These are phyloP conservation scores for Scaptomyza reducta DNA, from an alignment of 2,888 invertebrate species.

Conservation along the genomic window DNA sequence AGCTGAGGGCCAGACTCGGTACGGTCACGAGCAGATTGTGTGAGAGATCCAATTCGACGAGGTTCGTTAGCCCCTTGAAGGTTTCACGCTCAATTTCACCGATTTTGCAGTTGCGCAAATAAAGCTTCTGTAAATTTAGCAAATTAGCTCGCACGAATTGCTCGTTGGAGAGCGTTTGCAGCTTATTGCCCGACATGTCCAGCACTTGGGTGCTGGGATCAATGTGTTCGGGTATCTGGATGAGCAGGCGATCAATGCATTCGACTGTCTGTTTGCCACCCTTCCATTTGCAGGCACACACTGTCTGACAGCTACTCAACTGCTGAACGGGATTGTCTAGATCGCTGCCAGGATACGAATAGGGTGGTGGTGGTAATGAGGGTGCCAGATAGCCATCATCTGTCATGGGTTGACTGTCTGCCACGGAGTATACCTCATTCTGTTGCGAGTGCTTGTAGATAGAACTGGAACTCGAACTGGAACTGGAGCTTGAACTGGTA, in stretches of 20 bases:
- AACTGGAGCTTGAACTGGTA: slow-evolving; percentile 17
- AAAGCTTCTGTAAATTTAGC: slow-evolving; percentile 93
- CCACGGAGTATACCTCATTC: slow-evolving; percentile 78
- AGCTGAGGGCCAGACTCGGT: slow-evolving; percentile 91
- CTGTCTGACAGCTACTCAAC: slow-evolving; percentile 86
- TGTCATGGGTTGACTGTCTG: slow-evolving; percentile 80
- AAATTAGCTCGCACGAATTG: slow-evolving; percentile 92
- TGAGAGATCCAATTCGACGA: slow-evolving; percentile 95
- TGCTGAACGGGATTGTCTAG: slow-evolving; percentile 63
- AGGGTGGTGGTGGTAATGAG: slow-evolving; percentile 16
- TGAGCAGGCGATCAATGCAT: slow-evolving; percentile 92
- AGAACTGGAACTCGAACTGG: slow-evolving; percentile 12
- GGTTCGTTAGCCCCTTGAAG: slow-evolving; percentile 93
- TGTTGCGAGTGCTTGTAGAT: slow-evolving; percentile 43
- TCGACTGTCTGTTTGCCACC: slow-evolving; percentile 96
- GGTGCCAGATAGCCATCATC: slow-evolving; percentile 78
- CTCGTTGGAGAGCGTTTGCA: slow-evolving; percentile 92
- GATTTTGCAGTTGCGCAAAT: slow-evolving; percentile 92
- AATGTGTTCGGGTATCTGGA: slow-evolving; percentile 93
- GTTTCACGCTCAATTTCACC: slow-evolving; percentile 94
- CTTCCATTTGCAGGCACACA: slow-evolving; percentile 97
- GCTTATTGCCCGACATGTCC: slow-evolving; percentile 94
- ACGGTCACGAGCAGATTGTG: slow-evolving; percentile 92
- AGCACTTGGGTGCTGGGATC: slow-evolving; percentile 96
- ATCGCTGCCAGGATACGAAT: slow-evolving; percentile 39